A percentile compares a stretch with the other conserved stretches of the same genome.
Conservation (phyloP, 2,113 vertebrate species). For the Trichomycterus rosablanca region DNA sequence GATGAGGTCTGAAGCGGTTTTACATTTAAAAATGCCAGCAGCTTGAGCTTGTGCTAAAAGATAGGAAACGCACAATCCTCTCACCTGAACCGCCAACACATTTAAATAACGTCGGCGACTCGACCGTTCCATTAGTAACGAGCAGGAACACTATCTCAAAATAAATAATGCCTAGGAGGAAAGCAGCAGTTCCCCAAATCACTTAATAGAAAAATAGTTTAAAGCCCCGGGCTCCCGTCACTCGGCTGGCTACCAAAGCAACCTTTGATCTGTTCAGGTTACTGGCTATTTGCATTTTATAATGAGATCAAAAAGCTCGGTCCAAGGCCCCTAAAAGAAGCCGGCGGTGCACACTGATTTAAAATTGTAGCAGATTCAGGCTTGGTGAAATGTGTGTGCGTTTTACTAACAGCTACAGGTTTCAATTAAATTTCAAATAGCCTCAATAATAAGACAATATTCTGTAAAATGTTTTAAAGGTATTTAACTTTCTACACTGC, state of each 20-base stretch:
- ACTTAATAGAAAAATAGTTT: constrained; percentile 62
- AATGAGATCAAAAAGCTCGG: constrained; percentile 70
- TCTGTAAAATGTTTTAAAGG: too few relatives aligned
- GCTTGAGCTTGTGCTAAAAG: constrained; percentile 56
- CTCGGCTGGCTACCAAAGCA: constrained; percentile 65
- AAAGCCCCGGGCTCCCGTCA: constrained; percentile 63
- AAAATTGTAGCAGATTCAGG: constrained; percentile 51
- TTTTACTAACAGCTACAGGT: constrained; percentile 16
- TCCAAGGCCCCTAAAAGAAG: constrained; percentile 57
- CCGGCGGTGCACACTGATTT: constrained; percentile 49
- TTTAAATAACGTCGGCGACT: constrained; percentile 64
- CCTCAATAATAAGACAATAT: too few relatives aligned
- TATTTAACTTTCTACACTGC: too few relatives aligned
- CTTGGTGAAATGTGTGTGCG: background rate
- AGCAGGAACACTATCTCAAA: constrained; percentile 67
- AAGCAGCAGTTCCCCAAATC: constrained; percentile 58
- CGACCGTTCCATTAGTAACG: constrained; percentile 55
- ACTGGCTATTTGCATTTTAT: constrained; percentile 72
- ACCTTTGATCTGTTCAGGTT: constrained; percentile 76
- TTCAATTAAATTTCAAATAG: too few relatives aligned
- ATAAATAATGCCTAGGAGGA: constrained; percentile 70
- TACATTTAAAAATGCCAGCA: constrained; percentile 56
- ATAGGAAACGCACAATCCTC: constrained; percentile 54
- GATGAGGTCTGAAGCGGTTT: constrained; percentile 59
- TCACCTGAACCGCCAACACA: constrained; percentile 58